Percentiles rank a stretch among this genome's conserved stretches.
Evolutionary conservation across 2,888 invertebrate genomes (phyloP).

Genomic region (Lasioglossum pauxillum): DNA sequence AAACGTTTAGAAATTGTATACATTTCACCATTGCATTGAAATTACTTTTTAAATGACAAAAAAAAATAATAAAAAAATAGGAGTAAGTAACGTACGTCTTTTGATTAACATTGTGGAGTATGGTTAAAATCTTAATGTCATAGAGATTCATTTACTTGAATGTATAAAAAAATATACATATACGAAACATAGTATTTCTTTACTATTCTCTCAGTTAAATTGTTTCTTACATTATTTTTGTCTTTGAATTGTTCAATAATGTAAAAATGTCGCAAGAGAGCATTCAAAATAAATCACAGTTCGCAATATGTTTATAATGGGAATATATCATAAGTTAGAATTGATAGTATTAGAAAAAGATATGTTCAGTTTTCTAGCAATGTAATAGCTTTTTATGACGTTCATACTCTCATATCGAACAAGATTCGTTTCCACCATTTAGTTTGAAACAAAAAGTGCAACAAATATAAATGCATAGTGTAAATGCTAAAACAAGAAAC

Average conservation of each 20-base stretch:
- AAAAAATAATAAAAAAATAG: background rate
- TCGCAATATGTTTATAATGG: conserved; percentile 13
- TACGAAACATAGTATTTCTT: background rate
- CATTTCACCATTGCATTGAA: conserved; percentile 22
- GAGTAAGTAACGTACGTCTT: background rate
- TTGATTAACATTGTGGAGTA: conserved; percentile 17
- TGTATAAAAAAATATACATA: conserved; percentile 11
- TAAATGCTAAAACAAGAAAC: conserved; percentile 7
- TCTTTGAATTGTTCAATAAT: conserved; percentile 8
- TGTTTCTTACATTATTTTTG: conserved; percentile 25
- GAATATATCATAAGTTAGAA: conserved; percentile 10
- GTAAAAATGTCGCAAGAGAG: conserved; percentile 24
- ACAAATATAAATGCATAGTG: conserved; percentile 9
- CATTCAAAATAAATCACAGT: conserved; percentile 43
- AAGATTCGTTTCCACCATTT: background rate
- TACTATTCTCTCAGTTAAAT: conserved; percentile 19
- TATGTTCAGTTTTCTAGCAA: conserved; percentile 48
- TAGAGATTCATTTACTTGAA: conserved; percentile 22
- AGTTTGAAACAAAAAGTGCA: conserved; percentile 4
- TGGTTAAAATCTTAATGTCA: conserved; percentile 24
- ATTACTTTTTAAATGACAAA: conserved; percentile 2
- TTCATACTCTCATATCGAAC: background rate
- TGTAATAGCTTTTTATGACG: conserved; percentile 10
- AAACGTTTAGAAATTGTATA: conserved; percentile 39
- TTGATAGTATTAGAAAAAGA: conserved; percentile 28